A percentile compares a stretch with the other conserved stretches of the same genome.
These are phyloP conservation scores for Epinephelus coioides DNA, from an alignment of 2,797 vertebrate genomes.

Conservation along the genomic window DNA sequence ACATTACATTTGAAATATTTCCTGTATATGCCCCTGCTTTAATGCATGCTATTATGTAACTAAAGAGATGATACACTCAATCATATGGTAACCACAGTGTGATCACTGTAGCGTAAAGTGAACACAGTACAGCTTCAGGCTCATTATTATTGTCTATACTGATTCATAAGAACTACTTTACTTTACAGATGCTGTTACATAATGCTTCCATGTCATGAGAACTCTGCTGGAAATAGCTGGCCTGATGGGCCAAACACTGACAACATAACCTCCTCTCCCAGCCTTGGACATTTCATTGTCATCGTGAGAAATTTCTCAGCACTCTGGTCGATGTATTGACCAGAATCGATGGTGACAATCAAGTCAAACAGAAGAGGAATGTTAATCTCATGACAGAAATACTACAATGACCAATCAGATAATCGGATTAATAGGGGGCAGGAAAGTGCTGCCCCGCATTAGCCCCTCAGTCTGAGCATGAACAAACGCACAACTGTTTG, in stretches of 20 bases:
- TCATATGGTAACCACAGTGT: slow-evolving; percentile 7
- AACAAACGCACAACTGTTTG: slow-evolving; percentile 76
- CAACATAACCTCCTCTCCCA: slow-evolving; percentile 17
- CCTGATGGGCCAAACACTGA: slow-evolving; percentile 11
- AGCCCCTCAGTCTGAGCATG: slow-evolving; percentile 65
- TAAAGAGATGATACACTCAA: background rate
- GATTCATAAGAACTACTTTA: slow-evolving; percentile 10
- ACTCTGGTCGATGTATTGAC: slow-evolving; percentile 59
- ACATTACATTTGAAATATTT: background rate
- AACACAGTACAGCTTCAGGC: slow-evolving; percentile 44
- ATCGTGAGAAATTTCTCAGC: slow-evolving; percentile 45
- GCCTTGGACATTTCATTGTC: slow-evolving; percentile 48
- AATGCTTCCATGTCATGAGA: slow-evolving; percentile 30
- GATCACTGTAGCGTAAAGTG: slow-evolving; percentile 36
- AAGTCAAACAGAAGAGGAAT: slow-evolving; percentile 84
- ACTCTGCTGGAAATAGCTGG: slow-evolving; percentile 16
- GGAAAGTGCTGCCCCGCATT: slow-evolving; percentile 68
- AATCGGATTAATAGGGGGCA: slow-evolving; percentile 81
- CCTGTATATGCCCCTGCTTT: background rate
- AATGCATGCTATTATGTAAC: slow-evolving; percentile 41
- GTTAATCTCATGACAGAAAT: slow-evolving; percentile 79
- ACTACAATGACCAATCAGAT: slow-evolving; percentile 78
- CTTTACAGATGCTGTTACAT: slow-evolving; percentile 49
- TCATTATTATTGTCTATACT: slow-evolving; percentile 14
- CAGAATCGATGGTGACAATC: slow-evolving; percentile 78